phyloP scores from a whole-genome alignment of 2,888 invertebrate species.

The Microplitis deprimator region DNA sequence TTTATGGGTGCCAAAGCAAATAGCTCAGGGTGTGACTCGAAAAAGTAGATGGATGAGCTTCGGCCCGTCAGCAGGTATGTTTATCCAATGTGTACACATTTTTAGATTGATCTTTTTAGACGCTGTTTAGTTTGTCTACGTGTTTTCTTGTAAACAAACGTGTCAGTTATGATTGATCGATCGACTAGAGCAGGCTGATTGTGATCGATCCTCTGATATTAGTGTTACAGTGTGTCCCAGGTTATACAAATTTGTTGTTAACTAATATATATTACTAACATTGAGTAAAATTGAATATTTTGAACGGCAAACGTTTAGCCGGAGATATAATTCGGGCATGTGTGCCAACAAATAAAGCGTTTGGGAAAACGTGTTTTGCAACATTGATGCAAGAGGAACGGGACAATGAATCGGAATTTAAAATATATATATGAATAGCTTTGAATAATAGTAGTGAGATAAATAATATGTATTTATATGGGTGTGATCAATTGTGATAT shows the following conservation, averaged over 20 bases:
- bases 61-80: conserved; percentile 32
- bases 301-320: no score
- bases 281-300: not conserved
- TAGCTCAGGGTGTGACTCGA: conserved; percentile 28
- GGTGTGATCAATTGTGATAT: conserved; percentile 33
- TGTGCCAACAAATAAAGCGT: not conserved
- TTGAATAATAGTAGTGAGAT: not conserved
- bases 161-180: not conserved
- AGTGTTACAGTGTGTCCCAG: not conserved
- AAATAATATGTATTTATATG: not conserved
- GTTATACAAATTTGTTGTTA: not conserved
- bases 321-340: not conserved
- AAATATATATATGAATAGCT: not conserved
- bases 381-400: not conserved
- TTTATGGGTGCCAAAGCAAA: conserved; percentile 9
- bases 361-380: not conserved
- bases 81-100: conserved; percentile 8
- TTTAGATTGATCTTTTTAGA: not conserved
- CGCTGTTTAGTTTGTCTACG: not conserved
- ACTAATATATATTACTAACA: not conserved
- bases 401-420: conserved; percentile 9
- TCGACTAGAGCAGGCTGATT: not conserved
- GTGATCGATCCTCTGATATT: not conserved
- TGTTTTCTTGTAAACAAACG: conserved; percentile 22
- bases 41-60: conserved; percentile 37